A percentile compares a stretch with the other conserved stretches of the same genome.
phyloP scores from a whole-genome alignment of 2,113 vertebrate species.

The Leptobrachium leishanense region DNA sequence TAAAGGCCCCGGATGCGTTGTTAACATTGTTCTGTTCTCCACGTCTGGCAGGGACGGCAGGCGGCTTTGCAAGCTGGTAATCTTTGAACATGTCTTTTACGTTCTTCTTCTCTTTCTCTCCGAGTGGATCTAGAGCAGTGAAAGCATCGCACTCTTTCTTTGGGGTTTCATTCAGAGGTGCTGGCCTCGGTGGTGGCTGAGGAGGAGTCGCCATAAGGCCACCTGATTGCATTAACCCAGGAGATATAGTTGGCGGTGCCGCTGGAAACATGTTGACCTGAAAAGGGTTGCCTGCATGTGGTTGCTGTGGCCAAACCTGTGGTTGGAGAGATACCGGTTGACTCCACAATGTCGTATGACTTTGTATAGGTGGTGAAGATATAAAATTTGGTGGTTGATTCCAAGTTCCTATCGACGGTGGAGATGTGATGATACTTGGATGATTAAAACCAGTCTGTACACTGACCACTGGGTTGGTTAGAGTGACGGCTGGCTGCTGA shows the following conservation, averaged over 20 bases:
- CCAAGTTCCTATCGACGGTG: constrained; percentile 69
- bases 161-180: constrained; percentile 67
- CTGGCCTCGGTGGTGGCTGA: constrained; percentile 77
- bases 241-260: constrained; percentile 21
- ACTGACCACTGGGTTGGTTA: constrained; percentile 59
- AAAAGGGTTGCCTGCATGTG: constrained; percentile 74
- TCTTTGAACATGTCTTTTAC: constrained; percentile 96
- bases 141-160: constrained; percentile 84
- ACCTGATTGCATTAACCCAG: constrained; percentile 53
- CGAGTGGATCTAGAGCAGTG: constrained; percentile 87
- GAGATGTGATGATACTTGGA: constrained; percentile 63
- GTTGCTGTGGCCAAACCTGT: constrained; percentile 69
- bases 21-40: constrained; percentile 66
- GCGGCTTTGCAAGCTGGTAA: constrained; percentile 86
- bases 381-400: constrained; percentile 70
- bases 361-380: constrained; percentile 57
- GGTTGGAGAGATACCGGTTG: constrained; percentile 56
- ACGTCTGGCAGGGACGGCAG: constrained; percentile 80
- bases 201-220: constrained; percentile 58
- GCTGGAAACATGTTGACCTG: constrained; percentile 69
- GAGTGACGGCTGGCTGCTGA: constrained; percentile 57
- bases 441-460: constrained; percentile 63
- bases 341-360: constrained; percentile 67
- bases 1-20: constrained; percentile 65
- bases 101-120: constrained; percentile 85